A percentile compares a stretch with the other conserved stretches of the same genome.
phyloP scores from a whole-genome alignment of 2,797 vertebrate genomes.

The Neostethus bicornis region DNA sequence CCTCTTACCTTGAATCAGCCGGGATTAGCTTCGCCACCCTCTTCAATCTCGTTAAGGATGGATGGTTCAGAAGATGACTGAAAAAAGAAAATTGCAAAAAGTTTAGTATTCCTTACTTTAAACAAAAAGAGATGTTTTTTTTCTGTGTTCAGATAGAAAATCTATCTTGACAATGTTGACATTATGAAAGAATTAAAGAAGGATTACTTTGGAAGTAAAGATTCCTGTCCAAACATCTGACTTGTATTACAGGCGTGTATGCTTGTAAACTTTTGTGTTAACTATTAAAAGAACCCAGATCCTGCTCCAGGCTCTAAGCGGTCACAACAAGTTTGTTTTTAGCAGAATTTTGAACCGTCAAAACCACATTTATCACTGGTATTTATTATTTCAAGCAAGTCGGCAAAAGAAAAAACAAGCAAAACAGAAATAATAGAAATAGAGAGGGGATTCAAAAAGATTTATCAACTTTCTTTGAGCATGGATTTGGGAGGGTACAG shows the following conservation, averaged over 20 bases:
- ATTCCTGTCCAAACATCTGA: slow-evolving; percentile 38
- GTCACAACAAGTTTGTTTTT: slow-evolving; percentile 39
- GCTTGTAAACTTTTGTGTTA: slow-evolving; percentile 28
- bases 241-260: slow-evolving; percentile 21
- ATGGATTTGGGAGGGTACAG: no score
- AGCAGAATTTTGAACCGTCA: slow-evolving; percentile 17
- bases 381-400: slow-evolving; percentile 11
- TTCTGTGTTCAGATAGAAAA: background rate
- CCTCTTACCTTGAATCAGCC: no score
- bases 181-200: background rate
- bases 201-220: slow-evolving; percentile 8
- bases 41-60: no score
- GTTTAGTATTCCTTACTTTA: background rate
- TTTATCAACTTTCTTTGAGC: no score
- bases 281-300: slow-evolving; percentile 24
- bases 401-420: slow-evolving; percentile 1
- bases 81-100: no score
- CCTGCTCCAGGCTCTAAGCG: slow-evolving; percentile 27
- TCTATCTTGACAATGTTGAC: slow-evolving; percentile 2
- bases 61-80: no score
- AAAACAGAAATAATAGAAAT: no score
- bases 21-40: no score
- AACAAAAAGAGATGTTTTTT: slow-evolving; percentile 7
- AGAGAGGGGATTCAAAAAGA: no score
- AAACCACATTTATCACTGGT: slow-evolving; percentile 1